Evolutionary conservation across 2,113 vertebrate genomes (phyloP).

Genomic region (Petrocephalus zakoni): DNA sequence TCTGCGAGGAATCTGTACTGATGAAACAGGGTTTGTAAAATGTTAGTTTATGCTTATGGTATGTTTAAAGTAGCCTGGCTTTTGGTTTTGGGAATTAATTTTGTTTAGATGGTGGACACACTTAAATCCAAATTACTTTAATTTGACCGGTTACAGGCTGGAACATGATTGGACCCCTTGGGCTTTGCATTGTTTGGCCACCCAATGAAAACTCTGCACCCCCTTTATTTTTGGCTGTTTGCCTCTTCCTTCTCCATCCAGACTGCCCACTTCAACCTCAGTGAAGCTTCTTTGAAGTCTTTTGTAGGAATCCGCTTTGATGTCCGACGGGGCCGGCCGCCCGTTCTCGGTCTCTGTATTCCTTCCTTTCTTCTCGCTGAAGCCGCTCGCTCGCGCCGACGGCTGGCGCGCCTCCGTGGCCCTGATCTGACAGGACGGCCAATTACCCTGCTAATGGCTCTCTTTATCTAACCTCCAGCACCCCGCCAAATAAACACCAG

Average conservation of each 20-base stretch:
- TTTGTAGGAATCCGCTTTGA: constrained; percentile 6
- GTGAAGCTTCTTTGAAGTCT: constrained; percentile 10
- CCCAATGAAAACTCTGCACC: neutral
- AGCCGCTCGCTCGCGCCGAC: neutral
- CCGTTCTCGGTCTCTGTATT: neutral
- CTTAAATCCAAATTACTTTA: neutral
- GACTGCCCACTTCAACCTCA: neutral
- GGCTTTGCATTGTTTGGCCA: neutral
- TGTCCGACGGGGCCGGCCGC: neutral
- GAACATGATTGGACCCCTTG: neutral
- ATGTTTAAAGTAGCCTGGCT: neutral
- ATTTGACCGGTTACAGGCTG: neutral
- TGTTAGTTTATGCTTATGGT: neutral
- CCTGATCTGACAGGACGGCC: neutral
- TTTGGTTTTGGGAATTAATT: neutral
- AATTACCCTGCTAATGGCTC: neutral
- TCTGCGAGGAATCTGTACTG: neutral
- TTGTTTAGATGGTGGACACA: neutral
- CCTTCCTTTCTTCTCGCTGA: neutral
- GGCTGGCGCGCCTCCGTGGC: neutral
- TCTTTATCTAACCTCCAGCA: neutral
- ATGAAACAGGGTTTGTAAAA: neutral
- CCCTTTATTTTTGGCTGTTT: neutral
- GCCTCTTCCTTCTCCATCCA: neutral
- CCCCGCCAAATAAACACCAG: neutral